Evolutionary conservation across 1,140 invertebrate species (phyloP), one percentile per base, ranked within the genome.

Genomic region (Elymnias hypermnestra): DNA sequence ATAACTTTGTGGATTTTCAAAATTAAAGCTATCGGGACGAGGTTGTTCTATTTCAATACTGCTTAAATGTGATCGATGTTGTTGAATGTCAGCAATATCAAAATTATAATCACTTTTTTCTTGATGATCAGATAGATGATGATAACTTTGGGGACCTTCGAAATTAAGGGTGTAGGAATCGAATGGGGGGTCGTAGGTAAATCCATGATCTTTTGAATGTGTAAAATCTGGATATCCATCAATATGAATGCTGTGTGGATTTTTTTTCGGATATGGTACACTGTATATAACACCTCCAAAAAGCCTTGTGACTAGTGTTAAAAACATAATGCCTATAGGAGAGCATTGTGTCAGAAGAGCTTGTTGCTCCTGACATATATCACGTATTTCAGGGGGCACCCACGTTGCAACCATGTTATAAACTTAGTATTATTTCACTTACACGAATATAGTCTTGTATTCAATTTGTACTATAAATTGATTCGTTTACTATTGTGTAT

Each of bases 281-380:
- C 53, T 59, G 28, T 82, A 75, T 1, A 60, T 38, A 0, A 89
- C 89, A 5, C 83, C 66, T 2, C 90, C 88, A 45, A 91, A 90
- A 1, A 91, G 56, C 10, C 83, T 83, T 0, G 87, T 69, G 1
- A 91, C 46, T 12, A 92, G 63, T 2, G 87, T 72, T 3, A 92
- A 53, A 52, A 89, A 91, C 67, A 91, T 68, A 23, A 89, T 83
- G 1, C 87, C 86, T 1, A 83, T 75, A 3, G 88, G 78, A 1
- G 88, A 86, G 54, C 91, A 92, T 47, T 87, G 87, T 0, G 89
- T 88, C 2, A 90, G 60, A n/a, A 83, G 87, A 0, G 85, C 85
- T 2, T 82, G 49, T 3, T 85, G 66, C 3, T 78, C 72, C 0
- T 67, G 45, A 58, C 91, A 92, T 5, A 88, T 70, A 12, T 73